Evolutionary conservation across 2,797 vertebrate species (phyloP), one percentile per base, ranked within the genome.

Genomic region (Borostomias antarcticus): DNA sequence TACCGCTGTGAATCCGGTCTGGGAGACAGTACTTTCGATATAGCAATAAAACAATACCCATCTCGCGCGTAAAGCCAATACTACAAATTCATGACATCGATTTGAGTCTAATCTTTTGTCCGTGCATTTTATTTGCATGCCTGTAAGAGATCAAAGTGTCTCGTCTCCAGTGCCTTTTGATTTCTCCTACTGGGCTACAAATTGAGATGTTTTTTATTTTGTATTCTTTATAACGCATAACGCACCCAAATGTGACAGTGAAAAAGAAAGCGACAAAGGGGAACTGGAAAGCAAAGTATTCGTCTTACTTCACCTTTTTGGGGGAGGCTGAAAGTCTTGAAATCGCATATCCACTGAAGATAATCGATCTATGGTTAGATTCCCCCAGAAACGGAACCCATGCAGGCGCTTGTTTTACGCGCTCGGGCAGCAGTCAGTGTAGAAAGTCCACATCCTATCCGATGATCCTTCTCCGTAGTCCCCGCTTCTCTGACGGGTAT

Each of bases 281-380:
- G n/a, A 63, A 68, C 37, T 32, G 56, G 60, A 64, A 66, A 60
- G 62, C 69, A 68, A 33, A 0, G 21, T 57, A 21, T 19, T 9
- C 11, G 32, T 51, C 29, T 19, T 28, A 58, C 72, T 80, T 81
- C 83, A 88, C 88, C 78, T 82, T 75, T 66, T 78, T 57, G 33
- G 35, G 64, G 11, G 50, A 70, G 66, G 68, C 74, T 67, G 45
- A 64, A 66, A 70, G 72, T 74, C 69, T 69, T 57, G 40, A 56
- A 43, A 69, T 61, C 62, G 69, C 70, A 66, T 70, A 70, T 76
- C 77, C 67, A 72, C 32, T 56, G 26, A 37, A 35, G 52, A 68
- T 61, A 5, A 26, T 50, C 29, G 54, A 72, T 70, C 64, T 69
- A 61, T 62, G 45, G n/a, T 54, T 67, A 21, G 43, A 40, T 64